Conservation (phyloP, 2,113 vertebrate genomes). For the Brachyhypopomus occidentalis region DNA sequence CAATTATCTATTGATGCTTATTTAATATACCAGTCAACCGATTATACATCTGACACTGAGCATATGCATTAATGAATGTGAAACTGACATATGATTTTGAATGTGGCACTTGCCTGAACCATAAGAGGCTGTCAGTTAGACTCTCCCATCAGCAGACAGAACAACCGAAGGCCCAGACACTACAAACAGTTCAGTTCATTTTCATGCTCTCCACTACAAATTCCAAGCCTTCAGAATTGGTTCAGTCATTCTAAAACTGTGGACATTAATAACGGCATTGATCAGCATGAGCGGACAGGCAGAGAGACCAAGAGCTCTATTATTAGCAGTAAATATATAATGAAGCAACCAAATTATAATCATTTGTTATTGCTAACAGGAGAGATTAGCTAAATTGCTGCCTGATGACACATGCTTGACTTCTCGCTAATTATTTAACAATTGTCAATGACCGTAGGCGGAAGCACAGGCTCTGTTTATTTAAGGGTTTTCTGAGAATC, state of each 20-base stretch:
- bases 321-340: neutral
- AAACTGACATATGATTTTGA: conserved; percentile 14
- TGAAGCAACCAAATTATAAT: neutral
- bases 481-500: too few relatives aligned
- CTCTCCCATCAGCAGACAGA: neutral
- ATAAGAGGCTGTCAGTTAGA: conserved; percentile 4
- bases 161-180: neutral
- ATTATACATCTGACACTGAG: conserved; percentile 7
- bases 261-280: neutral
- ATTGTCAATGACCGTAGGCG: too few relatives aligned
- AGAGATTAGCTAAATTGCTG: conserved; percentile 1
- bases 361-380: neutral
- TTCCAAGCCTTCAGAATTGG: too few relatives aligned
- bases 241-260: too few relatives aligned
- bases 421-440: neutral
- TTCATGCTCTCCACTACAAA: too few relatives aligned
- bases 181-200: neutral
- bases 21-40: conserved; percentile 15
- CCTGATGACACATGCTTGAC: neutral
- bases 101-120: neutral
- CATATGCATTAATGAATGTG: neutral
- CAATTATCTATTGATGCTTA: neutral
- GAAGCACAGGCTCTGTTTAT: too few relatives aligned
- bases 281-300: neutral
- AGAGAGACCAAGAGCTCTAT: neutral